Evolutionary conservation across 1,140 invertebrate species (phyloP).

Genomic region (Cydia strobilella): DNA sequence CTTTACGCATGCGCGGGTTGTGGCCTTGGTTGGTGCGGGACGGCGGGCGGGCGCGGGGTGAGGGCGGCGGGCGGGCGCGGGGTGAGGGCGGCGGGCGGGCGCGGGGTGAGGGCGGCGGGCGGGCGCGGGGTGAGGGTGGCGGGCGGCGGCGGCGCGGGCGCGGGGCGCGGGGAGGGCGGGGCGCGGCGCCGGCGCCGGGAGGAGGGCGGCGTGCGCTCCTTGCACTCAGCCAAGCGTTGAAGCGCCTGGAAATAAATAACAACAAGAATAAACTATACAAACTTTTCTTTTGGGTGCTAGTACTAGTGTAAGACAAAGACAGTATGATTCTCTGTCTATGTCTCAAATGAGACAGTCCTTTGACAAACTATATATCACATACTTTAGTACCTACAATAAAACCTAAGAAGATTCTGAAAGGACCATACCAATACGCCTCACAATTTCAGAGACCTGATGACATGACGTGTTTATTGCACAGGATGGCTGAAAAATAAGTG

Average conservation of each 20-base stretch:
- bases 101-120: constrained; percentile 59
- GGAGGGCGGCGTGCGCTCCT: constrained; percentile 62
- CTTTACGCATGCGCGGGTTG: constrained; percentile 34
- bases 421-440: too few relatives aligned
- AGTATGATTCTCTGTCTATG: too few relatives aligned
- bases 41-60: constrained; percentile 40
- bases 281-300: too few relatives aligned
- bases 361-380: too few relatives aligned
- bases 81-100: constrained; percentile 42
- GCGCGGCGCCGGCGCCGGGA: constrained; percentile 48
- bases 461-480: too few relatives aligned
- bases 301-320: too few relatives aligned
- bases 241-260: constrained; percentile 48
- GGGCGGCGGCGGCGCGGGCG: constrained; percentile 39
- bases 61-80: constrained; percentile 38
- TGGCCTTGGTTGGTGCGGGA: constrained; percentile 25
- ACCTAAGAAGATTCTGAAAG: too few relatives aligned
- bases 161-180: constrained; percentile 41
- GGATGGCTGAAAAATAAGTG: too few relatives aligned
- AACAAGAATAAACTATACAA: too few relatives aligned
- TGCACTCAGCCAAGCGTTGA: constrained; percentile 48
- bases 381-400: too few relatives aligned
- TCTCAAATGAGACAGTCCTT: too few relatives aligned
- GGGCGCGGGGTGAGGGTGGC: constrained; percentile 34
- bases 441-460: too few relatives aligned